Base-by-base conservation (phyloP, 2,797 vertebrate species). In the Sparidentex hasta region DNA sequence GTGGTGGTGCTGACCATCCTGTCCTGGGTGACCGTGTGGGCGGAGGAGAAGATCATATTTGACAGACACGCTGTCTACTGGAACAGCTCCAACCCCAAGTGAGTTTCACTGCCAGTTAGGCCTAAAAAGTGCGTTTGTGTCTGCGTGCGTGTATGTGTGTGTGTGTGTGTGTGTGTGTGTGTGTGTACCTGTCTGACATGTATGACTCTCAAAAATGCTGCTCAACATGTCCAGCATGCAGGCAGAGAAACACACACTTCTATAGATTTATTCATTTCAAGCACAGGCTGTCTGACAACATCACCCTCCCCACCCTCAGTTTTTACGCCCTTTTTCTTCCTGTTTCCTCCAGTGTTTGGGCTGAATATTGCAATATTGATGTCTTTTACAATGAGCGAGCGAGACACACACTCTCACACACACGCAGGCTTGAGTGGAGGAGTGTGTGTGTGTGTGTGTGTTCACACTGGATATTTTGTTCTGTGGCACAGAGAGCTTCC, bases 1-100 rank as follows among this genome's bases (percentile, higher is more conserved):
- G 91, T 96, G 92, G 82, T 95, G 92, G 71, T 96, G 79, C 94
- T 97, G 86, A 93, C 94, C 90, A 78, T 96, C 88, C 94, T 97
- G 88, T 96, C 95, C 82, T 96, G 96, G 90, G 95, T 96, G 87
- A 95, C 93, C 82, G 96, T 96, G 71, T 97, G 96, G 96, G 96
- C 96, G 54, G 97, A 99, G 90, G 97, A 98, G 91, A 97, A 97
- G 95, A 96, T 98, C 93, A 95, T 96, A 77, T 96, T 97, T 71
- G 98, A 98, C 90, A 96, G 97, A 85, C 97, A 97, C 81, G 95
- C 97, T 0, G 98, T 99, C 81, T 99, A 98, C 93, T 99, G 98
- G 98, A 99, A 98, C 96, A 97, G 97, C 93, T 98, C 96, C 90
- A 99, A 98, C 89, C 96, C 97, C 95, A 97, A 97, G 98, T 98